Percentiles rank a stretch among this genome's conserved stretches.
Evolutionary conservation across 2,113 vertebrate genomes (phyloP).

Genomic region (Platichthys stellatus): DNA sequence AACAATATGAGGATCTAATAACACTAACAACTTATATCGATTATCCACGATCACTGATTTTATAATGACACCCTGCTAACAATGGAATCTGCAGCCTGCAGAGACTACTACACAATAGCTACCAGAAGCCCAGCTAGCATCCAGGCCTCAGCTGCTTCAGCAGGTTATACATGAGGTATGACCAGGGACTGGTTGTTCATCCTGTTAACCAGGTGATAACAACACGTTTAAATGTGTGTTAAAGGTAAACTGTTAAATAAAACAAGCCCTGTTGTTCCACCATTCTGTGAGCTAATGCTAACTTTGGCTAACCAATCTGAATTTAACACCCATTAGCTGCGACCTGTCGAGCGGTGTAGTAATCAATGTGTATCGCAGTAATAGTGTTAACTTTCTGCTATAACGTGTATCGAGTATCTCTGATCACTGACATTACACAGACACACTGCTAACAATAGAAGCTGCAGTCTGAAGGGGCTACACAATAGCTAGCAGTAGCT

Average conservation of each 20-base stretch:
- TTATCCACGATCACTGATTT: neutral
- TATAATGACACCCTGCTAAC: conserved; percentile 48
- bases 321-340: neutral
- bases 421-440: neutral
- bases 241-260: neutral
- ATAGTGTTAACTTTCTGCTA: neutral
- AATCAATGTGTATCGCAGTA: neutral
- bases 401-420: neutral
- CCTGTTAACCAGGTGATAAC: neutral
- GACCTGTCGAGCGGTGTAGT: too few species aligned
- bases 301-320: neutral
- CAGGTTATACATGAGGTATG: fast-evolving
- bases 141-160: conserved; percentile 19
- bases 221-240: neutral
- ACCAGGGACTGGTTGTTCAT: too few species aligned
- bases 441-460: conserved; percentile 64
- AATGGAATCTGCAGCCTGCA: conserved; percentile 38
- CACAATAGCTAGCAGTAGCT: conserved; percentile 59
- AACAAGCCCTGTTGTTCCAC: neutral
- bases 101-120: conserved; percentile 17
- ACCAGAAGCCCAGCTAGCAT: conserved; percentile 64
- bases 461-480: conserved; percentile 8
- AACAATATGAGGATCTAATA: neutral
- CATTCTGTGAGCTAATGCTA: neutral
- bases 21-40: fast-evolving